Conservation (phyloP, 2,888 invertebrate species). For the Junonia oenone region DNA sequence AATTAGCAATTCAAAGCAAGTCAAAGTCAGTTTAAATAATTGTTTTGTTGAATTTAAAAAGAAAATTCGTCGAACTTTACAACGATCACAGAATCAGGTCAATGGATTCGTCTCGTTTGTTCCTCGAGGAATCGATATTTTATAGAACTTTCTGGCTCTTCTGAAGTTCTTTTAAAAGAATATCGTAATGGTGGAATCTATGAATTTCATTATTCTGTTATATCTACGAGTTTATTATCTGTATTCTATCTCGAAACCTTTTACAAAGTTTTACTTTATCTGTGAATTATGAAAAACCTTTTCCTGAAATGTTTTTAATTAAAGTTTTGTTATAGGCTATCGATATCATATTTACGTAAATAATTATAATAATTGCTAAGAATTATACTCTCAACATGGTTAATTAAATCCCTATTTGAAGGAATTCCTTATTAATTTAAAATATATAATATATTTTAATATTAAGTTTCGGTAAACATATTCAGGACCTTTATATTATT, state of each 20-base stretch:
- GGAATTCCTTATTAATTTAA: too few species aligned
- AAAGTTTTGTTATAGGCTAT: too few species aligned
- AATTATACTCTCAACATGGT: too few species aligned
- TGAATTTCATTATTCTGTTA: background rate
- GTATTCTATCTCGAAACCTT: background rate
- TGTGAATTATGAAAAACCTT: too few species aligned
- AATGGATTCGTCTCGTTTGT: background rate
- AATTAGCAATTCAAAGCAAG: background rate
- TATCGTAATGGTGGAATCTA: background rate
- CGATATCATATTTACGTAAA: too few species aligned
- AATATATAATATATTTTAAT: too few species aligned
- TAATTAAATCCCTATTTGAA: too few species aligned
- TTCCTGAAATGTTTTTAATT: too few species aligned
- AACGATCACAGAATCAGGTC: background rate
- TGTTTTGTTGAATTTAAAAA: background rate
- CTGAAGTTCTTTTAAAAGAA: background rate
- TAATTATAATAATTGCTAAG: too few species aligned
- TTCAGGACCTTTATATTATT: too few species aligned
- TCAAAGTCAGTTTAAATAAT: background rate
- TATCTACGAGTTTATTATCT: background rate
- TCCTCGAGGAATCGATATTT: background rate
- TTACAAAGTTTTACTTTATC: too few species aligned
- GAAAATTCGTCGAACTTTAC: background rate
- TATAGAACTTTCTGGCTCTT: background rate
- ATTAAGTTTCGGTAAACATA: too few species aligned